Evolutionary conservation across 2,888 invertebrate species (phyloP), one percentile per base, ranked within the genome.

Genomic region (Chloromyia formosa): DNA sequence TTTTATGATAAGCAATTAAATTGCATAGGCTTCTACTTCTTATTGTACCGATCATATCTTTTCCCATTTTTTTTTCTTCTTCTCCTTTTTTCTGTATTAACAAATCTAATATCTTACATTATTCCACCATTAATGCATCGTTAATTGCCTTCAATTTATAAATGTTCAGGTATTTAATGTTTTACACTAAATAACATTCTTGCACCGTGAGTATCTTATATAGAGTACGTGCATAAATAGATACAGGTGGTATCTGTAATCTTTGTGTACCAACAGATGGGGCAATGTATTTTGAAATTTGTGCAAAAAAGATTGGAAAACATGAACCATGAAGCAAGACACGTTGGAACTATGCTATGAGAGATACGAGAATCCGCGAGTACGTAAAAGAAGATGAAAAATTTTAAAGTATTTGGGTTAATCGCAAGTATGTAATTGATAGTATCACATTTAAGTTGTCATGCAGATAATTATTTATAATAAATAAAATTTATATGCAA

Each of bases 131-230:
- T 56, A 56, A 56, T 56, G 56, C 20, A 56, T 20, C 56, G 16
- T 20, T 56, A 56, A 56, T 56, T n/a, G 18, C 16, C 4, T n/a
- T 62, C 62, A 35, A 62, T 62, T 62, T 62, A 62, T 62, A 62
- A 3, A 62, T 42, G 35, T 18, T 16, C 62, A 27, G 16, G 7
- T 62, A 62, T 60, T 60, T 60, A 35, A 60, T 60, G 62, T 40
- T 62, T 62, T 62, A n/a, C 18, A 62, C 62, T 62, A 35, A 62
- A 62, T 62, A 49, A 49, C 16, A 49, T 49, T 49, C 49, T 49
- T 12, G 49, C 10, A 35, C 3, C 27, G 27, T 4, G 27, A 35
- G 27, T 35, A 35, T 35, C 27, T 35, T 7, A 35, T 35, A 7
- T 35, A 35, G 27, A 7, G 27, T 4, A 35, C n/a, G n/a, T n/a